Conservation (phyloP, 2,113 vertebrate species). For the Elachura formosa region DNA sequence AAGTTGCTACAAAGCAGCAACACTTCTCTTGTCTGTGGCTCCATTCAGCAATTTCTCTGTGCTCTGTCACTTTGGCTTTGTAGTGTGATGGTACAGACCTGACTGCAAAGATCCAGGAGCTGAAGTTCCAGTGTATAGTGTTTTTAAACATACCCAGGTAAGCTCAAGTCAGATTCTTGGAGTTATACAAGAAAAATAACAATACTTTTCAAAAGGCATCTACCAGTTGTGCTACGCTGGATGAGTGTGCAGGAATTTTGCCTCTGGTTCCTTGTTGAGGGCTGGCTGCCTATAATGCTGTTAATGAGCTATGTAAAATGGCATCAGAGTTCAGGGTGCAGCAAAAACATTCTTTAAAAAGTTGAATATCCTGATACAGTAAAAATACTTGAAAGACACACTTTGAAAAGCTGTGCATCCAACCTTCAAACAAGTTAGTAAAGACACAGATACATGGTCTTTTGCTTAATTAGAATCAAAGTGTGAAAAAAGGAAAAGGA, state of each 20-base stretch:
- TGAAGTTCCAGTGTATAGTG: slow-evolving; percentile 87
- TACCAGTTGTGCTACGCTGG: background rate
- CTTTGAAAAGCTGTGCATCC: background rate
- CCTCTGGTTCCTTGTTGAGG: background rate
- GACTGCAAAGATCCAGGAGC: slow-evolving; percentile 84
- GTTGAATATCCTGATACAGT: background rate
- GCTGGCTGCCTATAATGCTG: background rate
- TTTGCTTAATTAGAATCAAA: background rate
- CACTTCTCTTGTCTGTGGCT: slow-evolving; percentile 58
- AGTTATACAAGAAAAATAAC: background rate
- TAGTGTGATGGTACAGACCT: slow-evolving; percentile 85
- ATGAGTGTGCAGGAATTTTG: background rate
- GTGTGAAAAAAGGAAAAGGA: background rate
- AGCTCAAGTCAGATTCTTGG: slow-evolving; percentile 10
- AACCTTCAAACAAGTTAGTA: background rate
- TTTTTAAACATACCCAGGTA: slow-evolving; percentile 88
- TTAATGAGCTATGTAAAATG: background rate
- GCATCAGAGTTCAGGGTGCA: background rate
- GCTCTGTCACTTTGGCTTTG: slow-evolving; percentile 63
- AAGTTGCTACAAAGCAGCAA: slow-evolving; percentile 63
- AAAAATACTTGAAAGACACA: background rate
- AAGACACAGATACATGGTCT: background rate
- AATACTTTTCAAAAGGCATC: background rate
- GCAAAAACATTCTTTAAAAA: background rate
- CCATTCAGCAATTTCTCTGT: slow-evolving; percentile 49